Conservation (phyloP, 2,113 vertebrate genomes). For the Etheostoma cragini region DNA sequence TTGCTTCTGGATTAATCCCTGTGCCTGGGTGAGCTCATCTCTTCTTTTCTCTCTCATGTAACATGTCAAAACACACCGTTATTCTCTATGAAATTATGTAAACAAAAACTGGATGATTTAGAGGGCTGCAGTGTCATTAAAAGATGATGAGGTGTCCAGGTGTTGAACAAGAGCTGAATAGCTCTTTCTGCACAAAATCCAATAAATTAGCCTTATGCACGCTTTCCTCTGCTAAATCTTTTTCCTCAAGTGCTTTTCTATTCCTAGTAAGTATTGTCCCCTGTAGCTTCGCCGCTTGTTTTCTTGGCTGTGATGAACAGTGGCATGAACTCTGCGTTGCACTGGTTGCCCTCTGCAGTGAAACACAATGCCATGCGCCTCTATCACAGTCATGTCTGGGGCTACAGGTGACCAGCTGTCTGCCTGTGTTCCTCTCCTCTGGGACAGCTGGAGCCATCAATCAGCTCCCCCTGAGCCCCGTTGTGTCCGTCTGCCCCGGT, state of each 20-base stretch:
- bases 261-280: slow-evolving; percentile 24
- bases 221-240: slow-evolving; percentile 17
- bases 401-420: slow-evolving; percentile 86
- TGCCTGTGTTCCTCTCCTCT: slow-evolving; percentile 75
- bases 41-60: slow-evolving; percentile 42
- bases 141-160: slow-evolving; percentile 23
- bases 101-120: slow-evolving; percentile 9
- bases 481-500: slow-evolving; percentile 57
- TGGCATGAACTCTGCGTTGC: slow-evolving; percentile 59
- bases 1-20: slow-evolving; percentile 79
- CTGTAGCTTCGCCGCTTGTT: slow-evolving; percentile 21
- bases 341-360: slow-evolving; percentile 73
- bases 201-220: slow-evolving; percentile 19
- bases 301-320: slow-evolving; percentile 50
- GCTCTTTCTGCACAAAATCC: slow-evolving; percentile 31
- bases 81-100: slow-evolving; percentile 17
- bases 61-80: slow-evolving; percentile 65
- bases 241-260: slow-evolving; percentile 40
- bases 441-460: slow-evolving; percentile 85
- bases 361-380: slow-evolving; percentile 78
- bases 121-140: slow-evolving; percentile 9
- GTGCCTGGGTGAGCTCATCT: slow-evolving; percentile 71
- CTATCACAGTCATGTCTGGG: slow-evolving; percentile 71
- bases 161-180: slow-evolving; percentile 17
- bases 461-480: slow-evolving; percentile 67